Evolutionary conservation across 2,797 vertebrate genomes (phyloP).

Genomic region (Dicrostonyx torquatus): DNA sequence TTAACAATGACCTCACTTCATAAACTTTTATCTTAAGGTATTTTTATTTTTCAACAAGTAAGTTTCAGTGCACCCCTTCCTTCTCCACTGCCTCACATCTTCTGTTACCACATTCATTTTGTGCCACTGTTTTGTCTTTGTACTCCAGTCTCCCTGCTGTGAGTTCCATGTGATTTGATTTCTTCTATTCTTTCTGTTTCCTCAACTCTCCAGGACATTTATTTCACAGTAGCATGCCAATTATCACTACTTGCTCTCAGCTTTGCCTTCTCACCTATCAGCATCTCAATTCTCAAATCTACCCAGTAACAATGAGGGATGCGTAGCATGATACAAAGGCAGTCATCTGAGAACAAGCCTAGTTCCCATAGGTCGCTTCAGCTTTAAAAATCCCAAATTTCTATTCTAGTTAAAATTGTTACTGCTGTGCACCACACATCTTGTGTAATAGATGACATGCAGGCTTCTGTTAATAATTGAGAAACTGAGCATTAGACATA

Average conservation of each 20-base stretch:
- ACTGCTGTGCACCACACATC: not conserved
- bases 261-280: not conserved
- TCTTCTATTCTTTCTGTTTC: not conserved
- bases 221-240: not conserved
- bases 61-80: not conserved
- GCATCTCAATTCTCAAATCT: not conserved
- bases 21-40: slow-evolving; percentile 6
- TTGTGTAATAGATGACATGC: not conserved
- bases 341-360: not conserved
- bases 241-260: not conserved
- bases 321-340: not conserved
- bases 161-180: not conserved
- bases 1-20: not conserved
- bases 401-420: not conserved
- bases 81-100: not conserved
- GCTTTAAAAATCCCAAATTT: not conserved
- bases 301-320: not conserved
- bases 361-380: not conserved
- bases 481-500: not conserved
- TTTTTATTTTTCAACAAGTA: not conserved
- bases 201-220: not conserved
- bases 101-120: not conserved
- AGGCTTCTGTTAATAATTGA: not conserved
- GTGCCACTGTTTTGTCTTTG: not conserved
- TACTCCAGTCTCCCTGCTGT: not conserved